Base-by-base conservation (phyloP, 2,888 invertebrate genomes). In the Argynnis bischoffii region DNA sequence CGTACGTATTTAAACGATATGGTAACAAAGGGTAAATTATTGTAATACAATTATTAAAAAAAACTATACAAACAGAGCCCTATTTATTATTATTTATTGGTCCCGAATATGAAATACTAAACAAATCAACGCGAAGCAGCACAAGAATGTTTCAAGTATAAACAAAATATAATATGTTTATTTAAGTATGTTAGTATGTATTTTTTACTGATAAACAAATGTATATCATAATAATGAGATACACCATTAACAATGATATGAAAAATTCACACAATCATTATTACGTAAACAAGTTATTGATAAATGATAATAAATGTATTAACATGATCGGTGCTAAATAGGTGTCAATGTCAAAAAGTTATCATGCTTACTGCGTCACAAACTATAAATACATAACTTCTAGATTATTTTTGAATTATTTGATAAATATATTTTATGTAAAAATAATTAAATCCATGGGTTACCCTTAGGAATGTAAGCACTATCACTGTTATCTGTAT, bases 401-500 rank as follows among this genome's bases (percentile, higher is more conserved):
- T 3, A 41, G 35, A 51, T 16, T 16, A n/a, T 51, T 4, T 8
- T 16, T 51, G 15, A 16, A 51, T 16, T 16, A 16, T 16, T 16
- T 51, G 14, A 15, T 48, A 31, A 26, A 50, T 46, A 47, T 56
- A 56, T 21, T 41, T 57, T 48, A 35, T 50, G 35, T 54, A 63
- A 56, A 67, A 64, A 53, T 65, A 53, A 51, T 18, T 18, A 61
- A 71, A 69, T 64, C 67, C 69, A 64, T 69, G 65, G 69, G 63
- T 69, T 71, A 71, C 68, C 69, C 71, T 69, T 64, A 63, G 60
- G 70, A 74, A 71, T 74, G 68, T 77, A 87, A 86, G 84, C 89
- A 89, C 88, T 87, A 88, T 88, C 86, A 85, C 83, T 81, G 77
- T 84, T 87, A 88, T 88, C 86, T 81, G 68, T 70, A 72, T 76